Evolutionary conservation across 2,113 vertebrate species (phyloP).

Genomic region (Ailuropoda melanoleuca): DNA sequence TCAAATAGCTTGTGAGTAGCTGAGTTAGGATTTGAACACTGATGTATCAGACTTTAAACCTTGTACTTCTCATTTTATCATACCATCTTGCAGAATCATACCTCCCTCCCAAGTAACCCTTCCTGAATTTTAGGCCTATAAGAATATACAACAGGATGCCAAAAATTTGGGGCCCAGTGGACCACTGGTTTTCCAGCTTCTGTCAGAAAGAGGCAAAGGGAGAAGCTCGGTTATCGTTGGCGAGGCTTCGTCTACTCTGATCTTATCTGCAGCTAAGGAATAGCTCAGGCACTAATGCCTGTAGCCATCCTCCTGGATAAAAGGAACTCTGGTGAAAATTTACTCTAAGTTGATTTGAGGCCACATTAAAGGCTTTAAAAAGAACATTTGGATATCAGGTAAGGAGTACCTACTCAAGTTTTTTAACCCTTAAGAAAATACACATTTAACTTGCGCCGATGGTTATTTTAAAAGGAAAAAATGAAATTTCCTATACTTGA

Average conservation of each 20-base stretch:
- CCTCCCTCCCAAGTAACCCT: background rate
- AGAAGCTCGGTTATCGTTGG: background rate
- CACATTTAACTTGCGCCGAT: background rate
- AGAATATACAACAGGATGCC: background rate
- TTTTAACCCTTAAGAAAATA: background rate
- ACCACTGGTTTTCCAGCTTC: background rate
- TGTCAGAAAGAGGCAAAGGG: background rate
- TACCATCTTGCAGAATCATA: background rate
- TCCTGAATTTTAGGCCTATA: background rate
- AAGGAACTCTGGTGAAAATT: background rate
- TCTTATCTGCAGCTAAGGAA: background rate
- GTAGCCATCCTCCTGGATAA: background rate
- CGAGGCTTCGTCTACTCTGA: background rate
- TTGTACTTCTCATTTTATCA: background rate
- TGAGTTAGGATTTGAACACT: background rate
- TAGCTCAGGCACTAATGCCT: background rate
- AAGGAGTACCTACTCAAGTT: background rate
- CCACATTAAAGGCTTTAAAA: background rate
- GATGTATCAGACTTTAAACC: background rate
- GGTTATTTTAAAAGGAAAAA: background rate
- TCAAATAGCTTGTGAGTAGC: background rate
- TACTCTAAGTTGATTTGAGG: background rate
- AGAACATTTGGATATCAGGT: background rate
- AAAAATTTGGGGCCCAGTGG: background rate
- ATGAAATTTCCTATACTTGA: background rate